Percentiles rank a stretch among this genome's conserved stretches.
phyloP scores from a whole-genome alignment of 2,888 invertebrate genomes.

The Scrobipalpa atriplicella region DNA sequence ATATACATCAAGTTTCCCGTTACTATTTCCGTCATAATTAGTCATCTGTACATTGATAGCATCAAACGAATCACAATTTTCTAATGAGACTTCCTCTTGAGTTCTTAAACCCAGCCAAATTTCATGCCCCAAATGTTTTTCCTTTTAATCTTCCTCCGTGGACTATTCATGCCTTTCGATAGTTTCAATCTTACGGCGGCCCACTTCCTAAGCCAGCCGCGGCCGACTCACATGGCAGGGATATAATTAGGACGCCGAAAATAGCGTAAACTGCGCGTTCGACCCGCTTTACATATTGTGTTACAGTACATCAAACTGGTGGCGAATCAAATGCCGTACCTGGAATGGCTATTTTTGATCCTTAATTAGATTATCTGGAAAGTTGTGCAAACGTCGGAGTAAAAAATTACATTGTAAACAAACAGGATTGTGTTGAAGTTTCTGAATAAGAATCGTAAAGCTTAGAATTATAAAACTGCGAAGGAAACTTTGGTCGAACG shows the following conservation, averaged over 20 bases:
- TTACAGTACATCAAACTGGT: constrained; percentile 53
- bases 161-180: neutral
- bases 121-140: neutral
- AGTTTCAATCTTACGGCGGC: constrained; percentile 54
- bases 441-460: too few species aligned
- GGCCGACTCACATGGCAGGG: constrained; percentile 53
- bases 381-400: too few species aligned
- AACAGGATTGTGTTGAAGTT: too few species aligned
- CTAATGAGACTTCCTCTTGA: neutral
- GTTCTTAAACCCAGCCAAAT: neutral
- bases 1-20: too few species aligned
- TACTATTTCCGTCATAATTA: too few species aligned
- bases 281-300: constrained; percentile 70
- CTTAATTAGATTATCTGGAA: too few species aligned
- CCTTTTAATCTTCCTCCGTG: neutral
- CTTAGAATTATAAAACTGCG: too few species aligned
- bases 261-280: constrained; percentile 77
- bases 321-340: constrained; percentile 3
- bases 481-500: neutral
- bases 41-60: too few species aligned
- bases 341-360: neutral
- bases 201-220: constrained; percentile 81
- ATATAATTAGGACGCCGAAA: constrained; percentile 81
- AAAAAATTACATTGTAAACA: too few species aligned
- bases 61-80: neutral